Conservation (phyloP, 2,797 vertebrate genomes). For the Cyprinella venusta region DNA sequence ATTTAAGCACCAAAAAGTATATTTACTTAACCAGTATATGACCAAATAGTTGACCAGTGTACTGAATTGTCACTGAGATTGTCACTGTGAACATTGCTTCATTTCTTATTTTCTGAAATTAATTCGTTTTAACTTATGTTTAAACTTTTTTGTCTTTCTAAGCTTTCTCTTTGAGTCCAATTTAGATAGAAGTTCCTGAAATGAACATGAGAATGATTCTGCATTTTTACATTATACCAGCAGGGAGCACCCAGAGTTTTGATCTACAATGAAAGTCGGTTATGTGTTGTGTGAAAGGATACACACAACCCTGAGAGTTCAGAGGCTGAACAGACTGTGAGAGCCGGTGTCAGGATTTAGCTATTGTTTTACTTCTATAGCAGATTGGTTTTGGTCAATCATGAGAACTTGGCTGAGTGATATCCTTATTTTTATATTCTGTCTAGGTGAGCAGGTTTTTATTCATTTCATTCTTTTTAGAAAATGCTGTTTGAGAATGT, state of each 20-base stretch:
- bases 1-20: too few species aligned
- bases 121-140: neutral
- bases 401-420: slow-evolving; percentile 11
- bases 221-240: slow-evolving; percentile 9
- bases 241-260: slow-evolving; percentile 8
- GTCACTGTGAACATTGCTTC: neutral
- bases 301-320: neutral
- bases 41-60: neutral
- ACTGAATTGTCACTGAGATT: neutral
- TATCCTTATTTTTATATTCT: slow-evolving; percentile 12
- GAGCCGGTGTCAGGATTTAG: neutral
- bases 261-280: neutral
- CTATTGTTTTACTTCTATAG: neutral
- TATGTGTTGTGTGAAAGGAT: neutral
- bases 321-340: neutral
- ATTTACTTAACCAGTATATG: neutral
- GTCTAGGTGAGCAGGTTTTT: slow-evolving; percentile 7
- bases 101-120: neutral
- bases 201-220: neutral
- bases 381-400: neutral
- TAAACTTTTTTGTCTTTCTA: neutral
- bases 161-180: neutral
- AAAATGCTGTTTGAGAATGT: neutral
- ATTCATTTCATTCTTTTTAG: neutral
- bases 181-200: neutral